Conservation (phyloP, 2,888 invertebrate genomes). For the Drosophila quinaria region DNA sequence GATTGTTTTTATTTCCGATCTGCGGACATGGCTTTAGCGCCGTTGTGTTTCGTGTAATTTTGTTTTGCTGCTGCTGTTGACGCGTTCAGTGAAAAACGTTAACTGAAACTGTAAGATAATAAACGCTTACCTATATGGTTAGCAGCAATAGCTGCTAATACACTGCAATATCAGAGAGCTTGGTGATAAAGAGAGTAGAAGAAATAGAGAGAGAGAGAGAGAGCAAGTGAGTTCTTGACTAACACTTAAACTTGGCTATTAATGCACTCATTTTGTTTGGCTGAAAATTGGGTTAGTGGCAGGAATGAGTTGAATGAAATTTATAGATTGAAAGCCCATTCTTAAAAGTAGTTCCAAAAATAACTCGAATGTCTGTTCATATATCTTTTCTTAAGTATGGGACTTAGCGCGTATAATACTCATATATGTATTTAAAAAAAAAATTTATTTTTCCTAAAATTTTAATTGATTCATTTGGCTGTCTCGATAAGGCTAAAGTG, state of each 20-base stretch:
- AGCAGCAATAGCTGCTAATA: constrained; percentile 12
- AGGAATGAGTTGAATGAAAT: constrained; percentile 36
- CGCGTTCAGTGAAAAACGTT: constrained; percentile 61
- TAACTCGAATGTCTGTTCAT: constrained; percentile 12
- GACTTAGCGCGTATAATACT: not conserved
- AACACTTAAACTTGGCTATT: constrained; percentile 28
- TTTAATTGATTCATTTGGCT: constrained; percentile 1
- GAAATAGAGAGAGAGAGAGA: not conserved
- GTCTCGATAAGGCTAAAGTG: constrained; percentile 29
- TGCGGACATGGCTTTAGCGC: constrained; percentile 40
- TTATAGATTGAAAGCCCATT: constrained; percentile 28
- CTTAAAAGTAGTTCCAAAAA: constrained; percentile 43
- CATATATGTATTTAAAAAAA: constrained; percentile 18
- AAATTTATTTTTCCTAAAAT: constrained; percentile 1
- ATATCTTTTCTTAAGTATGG: constrained; percentile 8
- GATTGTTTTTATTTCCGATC: constrained; percentile 61
- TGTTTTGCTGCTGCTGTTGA: constrained; percentile 41
- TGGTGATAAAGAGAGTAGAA: not conserved
- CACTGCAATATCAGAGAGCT: constrained; percentile 30
- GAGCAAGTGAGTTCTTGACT: constrained; percentile 16
- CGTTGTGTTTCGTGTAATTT: constrained; percentile 12
- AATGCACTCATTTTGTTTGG: constrained; percentile 30
- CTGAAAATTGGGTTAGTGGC: constrained; percentile 42
- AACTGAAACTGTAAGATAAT: constrained; percentile 71
- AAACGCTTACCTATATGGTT: constrained; percentile 55